These are phyloP conservation scores for Thaumatotibia leucotreta DNA, from an alignment of 1,140 invertebrate species.

Conservation along the genomic window DNA sequence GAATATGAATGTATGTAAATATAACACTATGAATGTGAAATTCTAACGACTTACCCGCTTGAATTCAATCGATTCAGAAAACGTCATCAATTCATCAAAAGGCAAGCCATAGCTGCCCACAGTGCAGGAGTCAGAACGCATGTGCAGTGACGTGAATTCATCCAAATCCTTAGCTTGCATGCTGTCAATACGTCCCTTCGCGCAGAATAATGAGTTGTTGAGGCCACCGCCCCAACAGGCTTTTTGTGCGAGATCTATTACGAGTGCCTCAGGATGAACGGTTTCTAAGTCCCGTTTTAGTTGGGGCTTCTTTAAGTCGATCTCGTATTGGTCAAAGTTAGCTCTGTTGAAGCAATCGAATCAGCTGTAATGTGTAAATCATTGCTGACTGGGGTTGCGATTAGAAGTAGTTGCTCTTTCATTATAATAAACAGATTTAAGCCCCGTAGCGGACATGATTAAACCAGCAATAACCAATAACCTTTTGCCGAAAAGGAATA, in stretches of 20 bases:
- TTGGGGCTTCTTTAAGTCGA: conserved; percentile 34
- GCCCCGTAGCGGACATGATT: too few species aligned
- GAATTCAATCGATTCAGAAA: conserved; percentile 43
- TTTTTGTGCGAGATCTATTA: conserved; percentile 47
- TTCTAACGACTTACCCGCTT: conserved; percentile 31
- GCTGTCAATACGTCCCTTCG: conserved; percentile 33
- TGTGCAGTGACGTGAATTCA: conserved; percentile 30
- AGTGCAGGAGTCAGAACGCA: conserved; percentile 33
- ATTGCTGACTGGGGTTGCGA: background rate
- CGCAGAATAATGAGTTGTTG: conserved; percentile 50
- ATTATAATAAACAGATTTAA: too few species aligned
- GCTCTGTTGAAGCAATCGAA: conserved; percentile 24
- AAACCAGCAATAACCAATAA: too few species aligned
- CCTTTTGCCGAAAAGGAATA: too few species aligned
- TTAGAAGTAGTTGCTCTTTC: background rate
- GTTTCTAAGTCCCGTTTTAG: conserved; percentile 39
- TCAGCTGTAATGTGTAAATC: background rate
- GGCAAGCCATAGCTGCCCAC: conserved; percentile 48
- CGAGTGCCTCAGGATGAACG: conserved; percentile 33
- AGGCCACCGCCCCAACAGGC: conserved; percentile 45
- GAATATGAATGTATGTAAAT: background rate
- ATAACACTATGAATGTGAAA: too few species aligned
- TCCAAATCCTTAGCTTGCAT: conserved; percentile 33
- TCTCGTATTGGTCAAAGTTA: conserved; percentile 42
- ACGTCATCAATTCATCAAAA: conserved; percentile 49